Evolutionary conservation across 2,113 vertebrate species (phyloP).

Genomic region (Gadus macrocephalus): DNA sequence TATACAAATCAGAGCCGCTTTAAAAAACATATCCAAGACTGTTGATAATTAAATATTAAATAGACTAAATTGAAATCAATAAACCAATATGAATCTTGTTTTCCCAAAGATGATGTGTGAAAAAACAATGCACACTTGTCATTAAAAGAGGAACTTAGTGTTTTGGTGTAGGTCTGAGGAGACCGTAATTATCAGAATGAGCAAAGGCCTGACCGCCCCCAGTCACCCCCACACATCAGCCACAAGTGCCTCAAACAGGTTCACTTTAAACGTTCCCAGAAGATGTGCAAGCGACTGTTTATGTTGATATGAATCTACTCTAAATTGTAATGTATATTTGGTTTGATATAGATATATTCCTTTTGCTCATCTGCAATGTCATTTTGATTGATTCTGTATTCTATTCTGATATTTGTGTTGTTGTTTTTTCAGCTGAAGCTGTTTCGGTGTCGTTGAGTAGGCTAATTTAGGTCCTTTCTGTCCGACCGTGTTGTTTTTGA

Average conservation of each 20-base stretch:
- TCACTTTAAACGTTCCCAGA: conserved; percentile 44
- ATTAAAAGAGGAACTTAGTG: not conserved
- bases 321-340: conserved; percentile 2
- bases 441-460: not conserved
- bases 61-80: too few relatives aligned
- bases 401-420: not conserved
- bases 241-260: conserved; percentile 72
- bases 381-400: not conserved
- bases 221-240: conserved; percentile 42
- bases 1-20: too few relatives aligned
- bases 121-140: not conserved
- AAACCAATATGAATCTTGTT: too few relatives aligned
- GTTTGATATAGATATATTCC: conserved; percentile 1
- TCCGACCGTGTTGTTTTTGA: conserved; percentile 45
- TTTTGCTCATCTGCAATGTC: not conserved
- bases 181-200: too few relatives aligned
- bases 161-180: not conserved
- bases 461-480: not conserved
- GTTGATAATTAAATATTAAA: too few relatives aligned
- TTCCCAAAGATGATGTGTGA: too few relatives aligned
- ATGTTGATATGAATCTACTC: not conserved
- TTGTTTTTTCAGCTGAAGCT: conserved; percentile 10
- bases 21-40: too few relatives aligned
- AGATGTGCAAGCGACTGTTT: conserved; percentile 19
- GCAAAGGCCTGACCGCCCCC: too few relatives aligned